Evolutionary conservation across 2,888 invertebrate species (phyloP), one percentile per base, ranked within the genome.

Genomic region (Thalpophila matura): DNA sequence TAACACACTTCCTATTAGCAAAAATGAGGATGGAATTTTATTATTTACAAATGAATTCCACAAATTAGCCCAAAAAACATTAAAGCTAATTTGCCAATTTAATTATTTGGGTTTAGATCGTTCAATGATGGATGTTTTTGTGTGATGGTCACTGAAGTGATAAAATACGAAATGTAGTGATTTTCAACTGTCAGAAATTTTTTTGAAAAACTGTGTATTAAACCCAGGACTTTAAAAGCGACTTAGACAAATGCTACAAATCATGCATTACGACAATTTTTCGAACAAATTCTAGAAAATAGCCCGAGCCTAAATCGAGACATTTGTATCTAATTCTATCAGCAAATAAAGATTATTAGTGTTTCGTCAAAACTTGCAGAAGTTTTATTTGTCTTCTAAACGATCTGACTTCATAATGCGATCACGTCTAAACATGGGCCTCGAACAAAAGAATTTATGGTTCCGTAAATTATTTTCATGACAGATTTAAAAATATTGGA

Each of bases 1-100:
- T 70, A 67, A 46, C 61, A 49, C 12, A 51, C 51, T 70, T 61
- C 56, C 54, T 54, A 51, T 47, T 47, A 62, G 26, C 57, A 62
- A 74, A 68, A 57, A 68, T 57, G 57, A 72, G 75, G 62, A 69
- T 60, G 69, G 43, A 74, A 61, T 51, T 42, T 61, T 53, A 61
- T 47, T 49, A 35, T 47, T 61, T 20, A 50, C 35, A 49, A 22
- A n/a, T n/a, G n/a, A n/a, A n/a, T n/a, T n/a, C n/a, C n/a, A n/a
- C n/a, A n/a, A n/a, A n/a, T n/a, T n/a, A n/a, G n/a, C n/a, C n/a
- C n/a, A n/a, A n/a, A n/a, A n/a, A n/a, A n/a, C n/a, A n/a, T n/a
- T n/a, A n/a, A n/a, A n/a, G 18, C 1, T 53, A 14, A 38, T 50
- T 27, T 49, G 4, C 9, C 6, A 33, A 43, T 43, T n/a, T n/a